Conservation (phyloP, 2,888 invertebrate species). For the Cistogaster globosa region DNA sequence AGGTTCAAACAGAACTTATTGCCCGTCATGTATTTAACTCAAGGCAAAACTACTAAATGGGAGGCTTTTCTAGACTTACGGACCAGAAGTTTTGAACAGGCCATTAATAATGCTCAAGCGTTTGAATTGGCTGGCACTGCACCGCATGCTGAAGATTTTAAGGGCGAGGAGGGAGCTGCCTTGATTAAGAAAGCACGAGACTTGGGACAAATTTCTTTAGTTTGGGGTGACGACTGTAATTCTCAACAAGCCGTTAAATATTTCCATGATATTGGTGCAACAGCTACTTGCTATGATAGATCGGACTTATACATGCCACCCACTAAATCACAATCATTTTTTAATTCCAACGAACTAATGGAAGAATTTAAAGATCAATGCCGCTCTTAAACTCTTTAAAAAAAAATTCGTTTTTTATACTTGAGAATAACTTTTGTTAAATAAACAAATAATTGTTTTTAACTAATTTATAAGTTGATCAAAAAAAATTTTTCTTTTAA, state of each 20-base stretch:
- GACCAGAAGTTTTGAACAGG: slow-evolving; percentile 90
- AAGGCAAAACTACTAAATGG: slow-evolving; percentile 81
- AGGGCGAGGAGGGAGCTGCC: slow-evolving; percentile 87
- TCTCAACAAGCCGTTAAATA: slow-evolving; percentile 91
- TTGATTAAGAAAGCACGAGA: slow-evolving; percentile 89
- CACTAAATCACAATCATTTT: slow-evolving; percentile 77
- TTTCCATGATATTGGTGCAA: slow-evolving; percentile 93
- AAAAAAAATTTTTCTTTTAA: background rate
- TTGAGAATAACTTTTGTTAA: background rate
- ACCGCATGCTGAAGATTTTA: slow-evolving; percentile 95
- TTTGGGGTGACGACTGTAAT: slow-evolving; percentile 98
- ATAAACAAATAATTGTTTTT: background rate
- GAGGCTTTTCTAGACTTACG: slow-evolving; percentile 92
- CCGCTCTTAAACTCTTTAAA: slow-evolving; percentile 46
- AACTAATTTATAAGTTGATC: background rate
- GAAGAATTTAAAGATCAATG: slow-evolving; percentile 78
- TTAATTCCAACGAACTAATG: slow-evolving; percentile 76
- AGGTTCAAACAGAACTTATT: slow-evolving; percentile 97
- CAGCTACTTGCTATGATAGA: slow-evolving; percentile 98
- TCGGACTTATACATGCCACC: slow-evolving; percentile 85
- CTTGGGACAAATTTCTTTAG: slow-evolving; percentile 93
- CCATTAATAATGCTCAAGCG: slow-evolving; percentile 91
- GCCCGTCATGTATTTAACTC: slow-evolving; percentile 94
- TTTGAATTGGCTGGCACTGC: slow-evolving; percentile 94
- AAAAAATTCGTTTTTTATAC: background rate